A percentile compares a stretch with the other conserved stretches of the same genome.
Evolutionary conservation across 2,888 invertebrate genomes (phyloP).

Genomic region (Apoda limacodes): DNA sequence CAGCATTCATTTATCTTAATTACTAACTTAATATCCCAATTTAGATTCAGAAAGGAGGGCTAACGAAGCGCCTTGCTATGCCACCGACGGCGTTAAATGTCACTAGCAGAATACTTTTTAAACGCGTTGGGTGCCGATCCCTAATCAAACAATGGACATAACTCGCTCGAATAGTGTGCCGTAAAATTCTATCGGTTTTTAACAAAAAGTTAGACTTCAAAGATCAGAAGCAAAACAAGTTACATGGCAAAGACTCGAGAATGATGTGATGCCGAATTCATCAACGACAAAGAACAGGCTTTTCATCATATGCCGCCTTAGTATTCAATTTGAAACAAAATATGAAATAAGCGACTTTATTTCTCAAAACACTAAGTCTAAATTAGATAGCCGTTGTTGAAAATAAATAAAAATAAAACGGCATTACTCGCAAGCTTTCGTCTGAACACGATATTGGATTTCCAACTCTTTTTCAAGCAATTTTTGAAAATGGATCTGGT

Average conservation of each 20-base stretch:
- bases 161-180: constrained; percentile 31
- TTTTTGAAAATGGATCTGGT: constrained; percentile 59
- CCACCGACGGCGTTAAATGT: constrained; percentile 63
- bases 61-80: constrained; percentile 52
- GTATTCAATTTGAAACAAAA: too few species aligned
- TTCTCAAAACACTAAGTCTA: too few species aligned
- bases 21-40: constrained; percentile 51
- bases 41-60: constrained; percentile 48
- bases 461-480: constrained; percentile 48
- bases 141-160: constrained; percentile 56
- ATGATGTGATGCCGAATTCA: constrained; percentile 37
- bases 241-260: constrained; percentile 39
- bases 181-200: constrained; percentile 43
- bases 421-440: constrained; percentile 25
- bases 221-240: constrained; percentile 30
- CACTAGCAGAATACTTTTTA: constrained; percentile 37
- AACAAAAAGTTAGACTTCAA: constrained; percentile 42
- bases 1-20: constrained; percentile 63
- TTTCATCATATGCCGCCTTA: constrained; percentile 32
- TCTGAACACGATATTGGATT: constrained; percentile 42
- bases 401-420: constrained; percentile 29
- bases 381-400: too few species aligned
- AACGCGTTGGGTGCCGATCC: constrained; percentile 41
- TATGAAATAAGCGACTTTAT: too few species aligned
- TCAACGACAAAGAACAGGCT: constrained; percentile 38